Evolutionary conservation across 1,140 invertebrate species (phyloP).

Genomic region (Macrosteles quadrilineatus): DNA sequence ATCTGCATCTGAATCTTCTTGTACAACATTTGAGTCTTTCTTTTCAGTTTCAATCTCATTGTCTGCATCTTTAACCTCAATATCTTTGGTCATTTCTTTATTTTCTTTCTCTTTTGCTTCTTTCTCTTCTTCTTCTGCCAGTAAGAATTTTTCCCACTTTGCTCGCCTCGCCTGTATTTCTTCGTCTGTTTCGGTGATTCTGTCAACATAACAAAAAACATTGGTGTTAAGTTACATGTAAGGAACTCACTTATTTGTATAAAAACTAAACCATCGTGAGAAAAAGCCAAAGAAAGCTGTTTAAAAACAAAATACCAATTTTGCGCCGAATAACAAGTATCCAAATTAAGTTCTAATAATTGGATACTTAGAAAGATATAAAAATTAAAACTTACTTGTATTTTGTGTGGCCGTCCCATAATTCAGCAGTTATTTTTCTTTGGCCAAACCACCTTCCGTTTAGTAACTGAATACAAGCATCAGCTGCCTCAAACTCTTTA

Average conservation of each 20-base stretch:
- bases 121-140: constrained; percentile 52
- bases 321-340: too few relatives aligned
- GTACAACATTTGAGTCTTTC: background rate
- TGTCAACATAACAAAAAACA: too few relatives aligned
- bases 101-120: constrained; percentile 39
- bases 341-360: too few relatives aligned
- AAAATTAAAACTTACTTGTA: constrained; percentile 72
- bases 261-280: too few relatives aligned
- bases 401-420: constrained; percentile 96
- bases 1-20: constrained; percentile 8
- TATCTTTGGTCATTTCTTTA: constrained; percentile 11
- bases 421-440: constrained; percentile 77
- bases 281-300: too few relatives aligned
- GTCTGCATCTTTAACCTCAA: constrained; percentile 21
- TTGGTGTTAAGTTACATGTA: too few relatives aligned
- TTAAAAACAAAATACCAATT: too few relatives aligned
- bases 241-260: too few relatives aligned
- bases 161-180: constrained; percentile 78
- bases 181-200: constrained; percentile 86
- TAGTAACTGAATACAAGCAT: constrained; percentile 83
- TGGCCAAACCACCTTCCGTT: constrained; percentile 93
- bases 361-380: too few relatives aligned
- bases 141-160: constrained; percentile 88
- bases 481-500: constrained; percentile 86
- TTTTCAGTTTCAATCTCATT: constrained; percentile 20